Percentiles rank a stretch among this genome's conserved stretches.
These are phyloP conservation scores for Cabera pusaria DNA, from an alignment of 2,888 invertebrate genomes.

Conservation along the genomic window DNA sequence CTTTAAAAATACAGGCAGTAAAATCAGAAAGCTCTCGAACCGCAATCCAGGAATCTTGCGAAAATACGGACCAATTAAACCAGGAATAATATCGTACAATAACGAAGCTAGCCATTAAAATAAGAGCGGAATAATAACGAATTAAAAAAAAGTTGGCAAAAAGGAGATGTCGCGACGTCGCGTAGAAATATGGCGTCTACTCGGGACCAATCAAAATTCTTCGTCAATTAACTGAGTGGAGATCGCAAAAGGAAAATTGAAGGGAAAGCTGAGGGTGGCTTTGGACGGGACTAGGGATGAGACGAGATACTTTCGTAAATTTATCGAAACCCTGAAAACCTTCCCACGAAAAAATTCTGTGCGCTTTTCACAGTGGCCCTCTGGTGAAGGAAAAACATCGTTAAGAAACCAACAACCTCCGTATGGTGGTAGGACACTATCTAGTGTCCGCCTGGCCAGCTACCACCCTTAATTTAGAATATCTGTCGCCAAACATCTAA, in stretches of 20 bases:
- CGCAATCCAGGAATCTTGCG: conserved; percentile 44
- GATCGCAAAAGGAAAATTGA: conserved; percentile 82
- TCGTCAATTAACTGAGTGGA: conserved; percentile 81
- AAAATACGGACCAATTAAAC: conserved; percentile 66
- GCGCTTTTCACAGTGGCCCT: too few relatives aligned
- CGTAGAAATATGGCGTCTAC: conserved; percentile 73
- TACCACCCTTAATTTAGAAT: too few relatives aligned
- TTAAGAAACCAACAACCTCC: too few relatives aligned
- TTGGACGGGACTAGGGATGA: conserved; percentile 41
- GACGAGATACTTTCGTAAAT: too few relatives aligned
- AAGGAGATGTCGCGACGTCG: conserved; percentile 61
- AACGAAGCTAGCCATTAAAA: conserved; percentile 81
- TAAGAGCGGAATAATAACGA: conserved; percentile 79
- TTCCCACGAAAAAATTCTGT: too few relatives aligned
- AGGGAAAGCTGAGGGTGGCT: conserved; percentile 78
- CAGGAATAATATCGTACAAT: conserved; percentile 74
- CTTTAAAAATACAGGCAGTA: conserved; percentile 41
- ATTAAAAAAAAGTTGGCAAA: conserved; percentile 49
- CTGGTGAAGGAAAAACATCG: too few relatives aligned
- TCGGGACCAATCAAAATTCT: conserved; percentile 81
- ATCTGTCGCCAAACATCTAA: too few relatives aligned
- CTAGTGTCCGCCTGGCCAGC: too few relatives aligned
- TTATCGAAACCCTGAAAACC: too few relatives aligned
- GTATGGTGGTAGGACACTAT: too few relatives aligned
- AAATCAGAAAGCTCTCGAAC: conserved; percentile 46